Percentiles rank a stretch among this genome's conserved stretches.
phyloP scores from a whole-genome alignment of 1,140 invertebrate species.

The Drosophila asahinai region DNA sequence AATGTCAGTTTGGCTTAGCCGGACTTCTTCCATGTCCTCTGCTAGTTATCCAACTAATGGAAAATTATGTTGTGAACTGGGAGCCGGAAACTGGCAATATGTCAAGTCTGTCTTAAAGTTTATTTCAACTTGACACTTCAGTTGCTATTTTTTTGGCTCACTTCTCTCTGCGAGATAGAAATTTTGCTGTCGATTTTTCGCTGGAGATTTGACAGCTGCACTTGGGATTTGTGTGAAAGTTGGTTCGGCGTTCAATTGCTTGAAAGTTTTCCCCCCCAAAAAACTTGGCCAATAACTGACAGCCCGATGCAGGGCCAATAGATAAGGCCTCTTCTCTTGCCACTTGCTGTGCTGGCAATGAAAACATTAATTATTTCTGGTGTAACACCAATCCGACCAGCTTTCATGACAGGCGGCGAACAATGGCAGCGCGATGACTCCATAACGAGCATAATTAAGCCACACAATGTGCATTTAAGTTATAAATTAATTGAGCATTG shows the following conservation, averaged over 20 bases:
- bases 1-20: constrained; percentile 32
- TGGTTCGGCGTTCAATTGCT: constrained; percentile 47
- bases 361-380: constrained; percentile 66
- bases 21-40: constrained; percentile 26
- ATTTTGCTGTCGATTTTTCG: constrained; percentile 39
- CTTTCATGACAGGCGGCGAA: constrained; percentile 39
- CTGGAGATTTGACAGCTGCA: constrained; percentile 45
- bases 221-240: constrained; percentile 45
- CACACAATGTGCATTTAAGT: constrained; percentile 48
- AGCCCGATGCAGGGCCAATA: constrained; percentile 27
- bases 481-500: constrained; percentile 48
- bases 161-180: constrained; percentile 11
- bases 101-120: constrained; percentile 55
- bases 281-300: constrained; percentile 45
- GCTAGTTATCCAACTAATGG: constrained; percentile 55
- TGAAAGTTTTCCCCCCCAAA: constrained; percentile 29
- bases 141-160: constrained; percentile 5
- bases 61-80: constrained; percentile 65
- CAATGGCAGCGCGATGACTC: constrained; percentile 38
- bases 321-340: constrained; percentile 2
- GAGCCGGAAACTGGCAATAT: constrained; percentile 41
- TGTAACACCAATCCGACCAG: constrained; percentile 42
- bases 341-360: constrained; percentile 19
- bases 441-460: constrained; percentile 61
- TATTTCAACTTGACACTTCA: constrained; percentile 44